Base-by-base conservation (phyloP, 2,888 invertebrate genomes). In the Drosophila nigricruria region DNA sequence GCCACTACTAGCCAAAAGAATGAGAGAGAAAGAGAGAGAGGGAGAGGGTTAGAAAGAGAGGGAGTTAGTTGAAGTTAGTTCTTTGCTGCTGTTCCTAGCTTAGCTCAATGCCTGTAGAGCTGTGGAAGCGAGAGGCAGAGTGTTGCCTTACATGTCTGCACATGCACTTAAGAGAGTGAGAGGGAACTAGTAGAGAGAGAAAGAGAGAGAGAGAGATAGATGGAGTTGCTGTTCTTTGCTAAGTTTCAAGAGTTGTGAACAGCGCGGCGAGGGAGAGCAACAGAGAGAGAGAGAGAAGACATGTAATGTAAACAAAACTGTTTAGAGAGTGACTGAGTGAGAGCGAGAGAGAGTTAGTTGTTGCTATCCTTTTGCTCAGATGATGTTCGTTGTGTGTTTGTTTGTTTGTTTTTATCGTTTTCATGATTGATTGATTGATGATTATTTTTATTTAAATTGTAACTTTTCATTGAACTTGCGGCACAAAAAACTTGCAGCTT, bases 1-100 rank as follows among this genome's bases (percentile, higher is more conserved):
- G 78, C 78, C 76, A 78, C 78, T 76, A 79, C 67, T 77, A 61
- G 68, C 32, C 53, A 52, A 64, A 25, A 27, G 49, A 60, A 57
- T 25, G 49, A 57, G 36, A 20, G 9, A 52, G 23, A 53, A 25
- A 16, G 23, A 45, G 14, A 10, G 34, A 32, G 36, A 43, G 23
- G 42, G 23, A 20, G 16, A 40, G 18, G 12, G 32, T 36, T 30
- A 50, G 27, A 36, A n/a, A n/a, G 27, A 42, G 32, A 42, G 32
- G 30, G 14, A 30, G 20, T 16, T 34, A 38, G 30, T 57, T 62
- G 14, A 4, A n/a, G 16, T n/a, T 8, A n/a, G 9, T n/a, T 27
- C 25, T n/a, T 25, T 9, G 23, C 14, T 12, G 20, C 5, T 20
- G 12, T 2, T 20, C n/a, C n/a, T n/a, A n/a, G n/a, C 20, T 42